Base-by-base conservation (phyloP, 2,113 vertebrate species). In the Myrmophylax atrothorax region DNA sequence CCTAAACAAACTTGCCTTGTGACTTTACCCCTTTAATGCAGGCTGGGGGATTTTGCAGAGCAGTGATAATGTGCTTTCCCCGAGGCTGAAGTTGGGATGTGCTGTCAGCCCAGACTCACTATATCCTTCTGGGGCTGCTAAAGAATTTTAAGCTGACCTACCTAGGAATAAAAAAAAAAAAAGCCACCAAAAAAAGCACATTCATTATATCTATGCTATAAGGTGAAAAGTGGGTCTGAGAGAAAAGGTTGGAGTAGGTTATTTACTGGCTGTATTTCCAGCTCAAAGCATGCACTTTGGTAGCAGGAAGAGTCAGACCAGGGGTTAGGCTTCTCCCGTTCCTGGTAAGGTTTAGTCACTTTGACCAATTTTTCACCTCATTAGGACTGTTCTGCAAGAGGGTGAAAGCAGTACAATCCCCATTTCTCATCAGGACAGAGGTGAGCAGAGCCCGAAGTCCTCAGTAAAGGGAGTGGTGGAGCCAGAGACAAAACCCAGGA, bases 111-210 rank as follows among this genome's bases (percentile, higher is more conserved):
- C 53, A 66, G 50, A n/a, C 37, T 66, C 0, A 0, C 10, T 49
- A 8, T 29, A 33, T 18, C 12, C 29, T 68, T 84, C 42, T 38
- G 56, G 40, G 47, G 4, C 26, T 89, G 24, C 68, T 28, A 31
- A 33, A 67, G 28, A 26, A 38, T 82, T 93, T 91, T 56, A 52
- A 56, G 70, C 14, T 72, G n/a, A 72, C 19, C 47, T 70, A 5
- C 29, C 16, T 55, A 31, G 60, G 22, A 52, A 52, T 15, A 9
- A 79, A 26, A 44, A 64, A 72, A 75, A 50, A 60, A 60, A 10
- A n/a, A n/a, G n/a, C n/a, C 22, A 5, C 14, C 3, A 29, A 42
- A 18, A 25, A 5, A 69, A 62, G 16, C 0, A 0, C 31, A 53
- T 9, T 8, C 6, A 12, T 55, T 84, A 2, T 25, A 20, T n/a